These are phyloP conservation scores for Phylloscopus whistleri DNA, from an alignment of 2,113 vertebrate genomes.

Conservation along the genomic window DNA sequence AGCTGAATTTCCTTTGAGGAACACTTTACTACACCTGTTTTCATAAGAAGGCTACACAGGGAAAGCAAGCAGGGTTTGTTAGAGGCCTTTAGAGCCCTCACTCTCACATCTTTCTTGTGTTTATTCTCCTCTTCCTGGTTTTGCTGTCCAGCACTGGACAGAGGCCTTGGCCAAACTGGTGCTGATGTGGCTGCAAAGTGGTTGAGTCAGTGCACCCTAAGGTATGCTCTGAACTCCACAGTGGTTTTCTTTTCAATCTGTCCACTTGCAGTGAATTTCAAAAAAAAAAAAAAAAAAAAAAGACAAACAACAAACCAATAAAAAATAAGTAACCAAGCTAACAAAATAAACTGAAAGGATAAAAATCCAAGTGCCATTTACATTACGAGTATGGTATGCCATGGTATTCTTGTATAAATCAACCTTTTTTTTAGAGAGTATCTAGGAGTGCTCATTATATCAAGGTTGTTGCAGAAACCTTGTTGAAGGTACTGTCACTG, in stretches of 20 bases:
- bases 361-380: background rate
- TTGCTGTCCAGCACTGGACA: background rate
- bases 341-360: background rate
- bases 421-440: background rate
- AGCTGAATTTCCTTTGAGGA: background rate
- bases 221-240: background rate
- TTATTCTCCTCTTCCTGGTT: background rate
- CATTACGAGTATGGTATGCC: fast-evolving
- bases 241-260: background rate
- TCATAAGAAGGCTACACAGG: background rate
- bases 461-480: background rate
- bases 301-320: background rate
- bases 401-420: background rate
- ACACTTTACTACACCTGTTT: background rate
- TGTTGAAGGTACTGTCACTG: background rate
- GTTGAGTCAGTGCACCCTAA: background rate
- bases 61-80: background rate
- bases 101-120: background rate
- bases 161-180: background rate
- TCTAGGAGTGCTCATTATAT: background rate
- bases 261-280: background rate
- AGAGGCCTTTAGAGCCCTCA: background rate
- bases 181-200: background rate
- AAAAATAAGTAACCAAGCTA: background rate
- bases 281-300: background rate